These are phyloP conservation scores for zebrafish (Danio rerio) DNA, from an alignment of 2,113 vertebrate genomes.

Conservation along the genomic window GRCz12tu NC_133183.1:50879001-50879500, in stretches of 20 bases:
- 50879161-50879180: not conserved
- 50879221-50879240: conserved; percentile 1
- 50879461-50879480: not conserved
- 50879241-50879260: not conserved
- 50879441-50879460: not conserved
- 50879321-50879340: conserved; percentile 27
- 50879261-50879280: not conserved
- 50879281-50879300: conserved; percentile 19
- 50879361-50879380: conserved; percentile 19
- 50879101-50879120: too few species aligned
- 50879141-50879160: too few species aligned
- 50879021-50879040: too few species aligned
- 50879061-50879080: too few species aligned
- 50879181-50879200: not conserved
- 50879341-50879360: conserved; percentile 6
- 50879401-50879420: not conserved
- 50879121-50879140: too few species aligned
- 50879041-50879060: too few species aligned
- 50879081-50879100: too few species aligned
- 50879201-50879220: not conserved
- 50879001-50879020: too few species aligned
- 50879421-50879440: not conserved
- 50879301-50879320: not conserved
- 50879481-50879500: not conserved
- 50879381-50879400: not conserved